Evolutionary conservation across 1,140 invertebrate genomes (phyloP), one percentile per base, ranked within the genome.

Genomic region (Cryptotermes secundus): DNA sequence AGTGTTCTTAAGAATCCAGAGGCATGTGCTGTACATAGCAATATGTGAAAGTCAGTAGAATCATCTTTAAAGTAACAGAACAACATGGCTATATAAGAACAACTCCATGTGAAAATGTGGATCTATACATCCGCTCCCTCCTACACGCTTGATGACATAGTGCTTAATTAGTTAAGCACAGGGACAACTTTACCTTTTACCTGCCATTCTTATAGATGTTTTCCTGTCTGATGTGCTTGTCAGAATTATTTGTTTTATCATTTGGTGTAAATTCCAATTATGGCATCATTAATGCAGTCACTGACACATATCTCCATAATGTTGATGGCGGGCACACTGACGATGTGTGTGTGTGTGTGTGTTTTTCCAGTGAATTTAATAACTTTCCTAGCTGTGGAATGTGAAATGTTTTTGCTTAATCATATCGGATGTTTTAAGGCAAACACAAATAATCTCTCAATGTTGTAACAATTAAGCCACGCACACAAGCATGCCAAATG

Each of bases 371-470:
- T 10, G 31, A 72, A 7, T 72, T 72, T 72, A 26, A 72, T 72
- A 31, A 31, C 1, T 31, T 72, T 72, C 26, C 3, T 26, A 31
- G 9, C 26, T 72, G 26, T 72, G 59, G 59, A 72, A 31, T 72
- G 59, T 72, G 59, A n/a, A 72, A 72, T 31, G 3, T 31, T 72
- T 31, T 31, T n/a, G n/a, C n/a, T n/a, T 49, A 3, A 0, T 31
- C 26, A n/a, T 72, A 10, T 72, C 12, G 6, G 6, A 72, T 72
- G 59, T 72, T 31, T 72, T 72, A 72, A 38, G 38, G 12, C 80
- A 19, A 19, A 81, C 34, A 19, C 26, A 81, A 7, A 81, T 81
- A 81, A 81, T 81, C 24, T 81, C 38, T 81, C 36, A 81, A 81
- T 81, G 45, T 45, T 24, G 35, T 31, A 49, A 31, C 35, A 82